Evolutionary conservation across 2,888 invertebrate species (phyloP).

Genomic region (Petrophora chlorosata): DNA sequence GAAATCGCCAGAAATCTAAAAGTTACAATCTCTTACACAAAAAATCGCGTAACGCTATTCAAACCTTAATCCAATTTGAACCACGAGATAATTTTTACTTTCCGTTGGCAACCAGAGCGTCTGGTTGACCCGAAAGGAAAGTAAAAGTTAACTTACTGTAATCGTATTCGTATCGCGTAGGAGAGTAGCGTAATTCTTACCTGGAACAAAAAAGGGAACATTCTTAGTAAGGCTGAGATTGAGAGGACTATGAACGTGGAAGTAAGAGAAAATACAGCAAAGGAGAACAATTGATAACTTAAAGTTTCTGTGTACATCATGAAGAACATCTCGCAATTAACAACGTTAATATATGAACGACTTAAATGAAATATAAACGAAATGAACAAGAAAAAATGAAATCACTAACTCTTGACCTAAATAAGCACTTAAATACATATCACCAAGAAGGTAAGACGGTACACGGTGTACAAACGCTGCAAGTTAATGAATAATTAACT

Average conservation of each 20-base stretch:
- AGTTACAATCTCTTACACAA: too few species aligned
- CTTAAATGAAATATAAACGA: too few species aligned
- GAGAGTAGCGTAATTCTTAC: slow-evolving; percentile 54
- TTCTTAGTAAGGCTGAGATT: slow-evolving; percentile 37
- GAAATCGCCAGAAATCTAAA: too few species aligned
- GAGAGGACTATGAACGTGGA: too few species aligned
- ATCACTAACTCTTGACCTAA: background rate
- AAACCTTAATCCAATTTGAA: slow-evolving; percentile 12
- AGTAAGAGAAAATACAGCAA: too few species aligned
- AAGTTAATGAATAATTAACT: slow-evolving; percentile 5
- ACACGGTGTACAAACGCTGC: slow-evolving; percentile 3
- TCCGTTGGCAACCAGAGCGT: slow-evolving; percentile 36
- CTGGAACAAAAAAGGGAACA: slow-evolving; percentile 53
- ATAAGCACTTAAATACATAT: too few species aligned
- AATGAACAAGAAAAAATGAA: too few species aligned
- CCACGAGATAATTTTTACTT: slow-evolving; percentile 37
- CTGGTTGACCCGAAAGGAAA: slow-evolving; percentile 43
- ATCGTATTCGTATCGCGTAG: slow-evolving; percentile 35
- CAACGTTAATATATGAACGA: too few species aligned
- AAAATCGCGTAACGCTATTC: slow-evolving; percentile 25
- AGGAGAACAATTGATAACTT: too few species aligned
- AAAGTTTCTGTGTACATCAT: too few species aligned
- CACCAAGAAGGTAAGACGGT: too few species aligned
- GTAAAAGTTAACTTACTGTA: slow-evolving; percentile 45
- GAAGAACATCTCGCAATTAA: too few species aligned